A percentile compares a stretch with the other conserved stretches of the same genome.
Conservation (phyloP, 2,797 vertebrate species). For the Clarias platycephalus region DNA sequence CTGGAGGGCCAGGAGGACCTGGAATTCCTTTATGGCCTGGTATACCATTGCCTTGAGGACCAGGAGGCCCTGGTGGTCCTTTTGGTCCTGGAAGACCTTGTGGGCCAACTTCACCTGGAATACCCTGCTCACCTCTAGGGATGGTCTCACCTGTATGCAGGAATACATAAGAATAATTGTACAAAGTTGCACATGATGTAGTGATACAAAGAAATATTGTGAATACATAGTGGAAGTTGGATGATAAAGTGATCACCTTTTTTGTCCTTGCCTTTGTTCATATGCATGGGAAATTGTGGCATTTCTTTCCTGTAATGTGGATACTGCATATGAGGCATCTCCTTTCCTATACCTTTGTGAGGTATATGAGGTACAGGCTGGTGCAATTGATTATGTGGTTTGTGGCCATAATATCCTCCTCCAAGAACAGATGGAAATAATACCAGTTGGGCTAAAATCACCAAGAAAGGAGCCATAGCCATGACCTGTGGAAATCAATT, state of each 20-base stretch:
- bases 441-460: slow-evolving; percentile 74
- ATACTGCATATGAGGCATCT: slow-evolving; percentile 86
- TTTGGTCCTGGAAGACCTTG: slow-evolving; percentile 80
- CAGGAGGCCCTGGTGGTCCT: slow-evolving; percentile 74
- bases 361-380: slow-evolving; percentile 88
- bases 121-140: slow-evolving; percentile 74
- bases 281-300: slow-evolving; percentile 83
- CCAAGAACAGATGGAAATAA: slow-evolving; percentile 73
- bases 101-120: slow-evolving; percentile 68
- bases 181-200: not conserved
- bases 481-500: slow-evolving; percentile 63
- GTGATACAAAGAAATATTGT: not conserved
- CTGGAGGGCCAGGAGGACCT: slow-evolving; percentile 81
- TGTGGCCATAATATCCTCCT: slow-evolving; percentile 92
- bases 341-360: slow-evolving; percentile 88
- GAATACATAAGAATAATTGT: slow-evolving; percentile 7
- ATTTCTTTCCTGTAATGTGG: slow-evolving; percentile 92
- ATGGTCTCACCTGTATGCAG: slow-evolving; percentile 70
- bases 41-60: slow-evolving; percentile 84
- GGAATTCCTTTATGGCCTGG: slow-evolving; percentile 85
- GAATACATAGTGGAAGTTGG: not conserved
- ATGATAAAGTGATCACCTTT: slow-evolving; percentile 79
- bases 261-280: slow-evolving; percentile 87
- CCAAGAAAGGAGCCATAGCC: slow-evolving; percentile 75
- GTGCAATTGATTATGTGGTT: slow-evolving; percentile 87